Evolutionary conservation across 2,113 vertebrate species (phyloP), one percentile per base, ranked within the genome.

Genomic region (Pao palembangensis): DNA sequence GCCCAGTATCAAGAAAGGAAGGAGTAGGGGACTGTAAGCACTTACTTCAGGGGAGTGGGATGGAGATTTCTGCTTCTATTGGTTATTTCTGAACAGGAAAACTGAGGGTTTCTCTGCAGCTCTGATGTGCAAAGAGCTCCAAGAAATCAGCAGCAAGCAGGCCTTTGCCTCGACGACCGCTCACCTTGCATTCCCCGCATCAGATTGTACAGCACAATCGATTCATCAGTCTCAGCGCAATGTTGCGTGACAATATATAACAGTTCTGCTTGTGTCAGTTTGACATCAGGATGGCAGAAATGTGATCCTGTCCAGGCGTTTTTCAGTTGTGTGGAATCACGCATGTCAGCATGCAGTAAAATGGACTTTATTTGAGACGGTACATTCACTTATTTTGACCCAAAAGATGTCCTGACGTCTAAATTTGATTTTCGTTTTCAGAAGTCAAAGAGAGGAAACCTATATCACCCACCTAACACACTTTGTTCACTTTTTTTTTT

Each of bases 331-430:
- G 49, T 28, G 25, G 60, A 78, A 71, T 83, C 58, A 81, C 49
- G 66, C 77, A 79, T 34, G 14, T 34, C 65, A 46, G 43, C 75
- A 78, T 84, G 77, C 75, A 83, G 74, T 69, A 79, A 75, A n/a
- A 57, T 68, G 34, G 55, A 79, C 75, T 87, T 85, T 86, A 84
- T 87, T 85, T 84, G 61, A 86, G 50, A 77, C 23, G 67, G 68
- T 87, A 87, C 80, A 88, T 86, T 86, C 80, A 86, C 55, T 63
- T 12, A 10, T 83, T 48, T 75, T 70, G 70, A 77, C 71, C 41
- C 62, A 59, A 58, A 59, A 67, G 69, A 69, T 25, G n/a, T 71
- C 50, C 67, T 17, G 34, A 67, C 47, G 58, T 71, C 62, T 61
- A 46, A 74, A 75, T 71, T 55, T 51, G 50, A 72, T 56, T 78